Base-by-base conservation (phyloP, 2,113 vertebrate species). In the Cyprinodon brontotheroides region DNA sequence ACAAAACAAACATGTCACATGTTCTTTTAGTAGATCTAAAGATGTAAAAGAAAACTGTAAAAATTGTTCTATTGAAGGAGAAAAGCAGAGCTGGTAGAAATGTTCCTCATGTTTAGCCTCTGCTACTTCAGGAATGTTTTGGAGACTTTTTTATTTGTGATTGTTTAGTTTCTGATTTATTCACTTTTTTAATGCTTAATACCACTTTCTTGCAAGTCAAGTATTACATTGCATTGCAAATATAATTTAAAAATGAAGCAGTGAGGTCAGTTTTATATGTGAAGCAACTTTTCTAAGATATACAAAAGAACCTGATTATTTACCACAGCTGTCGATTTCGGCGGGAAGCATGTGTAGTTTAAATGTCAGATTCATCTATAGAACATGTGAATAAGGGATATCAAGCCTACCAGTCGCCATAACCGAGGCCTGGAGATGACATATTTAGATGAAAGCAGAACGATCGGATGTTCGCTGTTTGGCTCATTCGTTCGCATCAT, bases 321-420 rank as follows among this genome's bases (percentile, higher is more conserved):
- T 86, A 81, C 78, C 72, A 69, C 77, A 65, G 80, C 72, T 87
- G 84, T 83, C 79, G 61, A 74, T 37, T 36, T 68, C 59, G 70
- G 68, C 73, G 62, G 81, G 70, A 74, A 74, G 68, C 79, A 80
- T 17, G 81, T 84, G 70, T 59, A 67, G 70, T 82, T 86, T 78
- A 90, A 92, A 91, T 89, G 87, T 70, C 89, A 88, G 74, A 61
- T 78, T 84, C 79, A 68, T 84, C 74, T 70, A 62, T 47, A 67
- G 43, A 72, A 67, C 64, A 53, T 73, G 75, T 70, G 74, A 47
- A 78, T 83, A 72, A 67, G 66, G 59, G n/a, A 77, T 1, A 74
- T 39, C 11, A 3, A 62, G 65, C 14, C 80, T 38, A 72, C 68
- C 59, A 83, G 68, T 68, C 36, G 70, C 71, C 79, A 38, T 73